These are phyloP conservation scores for Cotesia glomerata DNA, from an alignment of 1,140 invertebrate genomes.

Conservation along the genomic window DNA sequence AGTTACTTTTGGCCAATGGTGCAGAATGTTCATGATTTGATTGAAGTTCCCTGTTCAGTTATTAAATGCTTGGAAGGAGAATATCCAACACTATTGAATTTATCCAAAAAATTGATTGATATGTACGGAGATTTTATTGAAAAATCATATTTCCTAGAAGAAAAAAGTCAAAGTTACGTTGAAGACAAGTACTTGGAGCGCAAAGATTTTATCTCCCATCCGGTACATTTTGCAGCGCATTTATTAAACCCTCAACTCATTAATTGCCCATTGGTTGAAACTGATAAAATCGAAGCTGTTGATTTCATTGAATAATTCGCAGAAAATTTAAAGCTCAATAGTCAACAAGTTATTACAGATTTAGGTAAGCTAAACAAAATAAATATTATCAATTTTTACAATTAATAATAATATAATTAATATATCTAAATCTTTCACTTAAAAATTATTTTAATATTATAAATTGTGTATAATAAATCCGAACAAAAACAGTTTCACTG, in stretches of 20 bases:
- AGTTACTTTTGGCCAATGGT: conserved; percentile 10
- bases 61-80: conserved; percentile 13
- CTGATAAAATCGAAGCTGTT: background rate
- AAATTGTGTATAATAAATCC: no score
- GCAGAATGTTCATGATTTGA: background rate
- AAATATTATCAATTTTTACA: no score
- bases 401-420: no score
- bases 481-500: no score
- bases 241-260: conserved; percentile 7
- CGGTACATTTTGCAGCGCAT: conserved; percentile 7
- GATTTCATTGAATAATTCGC: background rate
- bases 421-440: no score
- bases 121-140: background rate
- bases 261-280: background rate
- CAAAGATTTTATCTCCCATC: conserved; percentile 7
- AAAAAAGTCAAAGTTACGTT: background rate
- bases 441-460: no score
- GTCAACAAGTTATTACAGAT: background rate
- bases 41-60: background rate
- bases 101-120: background rate
- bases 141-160: background rate
- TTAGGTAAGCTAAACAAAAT: background rate
- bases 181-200: background rate
- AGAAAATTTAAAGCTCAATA: background rate
- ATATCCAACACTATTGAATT: background rate